A percentile compares a stretch with the other conserved stretches of the same genome.
These are phyloP conservation scores for Cairina moschata DNA, from an alignment of 2,113 vertebrate genomes.

Conservation along the genomic window DNA sequence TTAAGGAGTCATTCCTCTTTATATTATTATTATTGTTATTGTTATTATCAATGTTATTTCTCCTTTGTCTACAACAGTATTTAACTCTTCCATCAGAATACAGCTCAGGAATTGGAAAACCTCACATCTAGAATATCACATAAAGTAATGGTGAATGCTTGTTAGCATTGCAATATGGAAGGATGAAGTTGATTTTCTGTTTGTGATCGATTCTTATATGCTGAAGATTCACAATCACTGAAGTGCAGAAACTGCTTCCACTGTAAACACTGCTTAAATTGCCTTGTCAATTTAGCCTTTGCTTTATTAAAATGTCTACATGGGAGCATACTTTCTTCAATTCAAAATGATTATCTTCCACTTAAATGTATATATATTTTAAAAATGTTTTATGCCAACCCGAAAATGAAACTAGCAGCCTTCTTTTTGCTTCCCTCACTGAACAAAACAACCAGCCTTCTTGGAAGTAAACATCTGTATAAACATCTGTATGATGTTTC, in stretches of 20 bases:
- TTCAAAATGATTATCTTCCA: not conserved
- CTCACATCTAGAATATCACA: not conserved
- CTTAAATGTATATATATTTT: not conserved
- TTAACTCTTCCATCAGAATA: not conserved
- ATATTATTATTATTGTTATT: not conserved
- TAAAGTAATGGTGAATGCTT: not conserved
- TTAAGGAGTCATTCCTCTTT: not conserved
- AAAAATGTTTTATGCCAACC: not conserved
- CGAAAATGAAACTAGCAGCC: not conserved
- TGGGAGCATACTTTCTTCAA: not conserved
- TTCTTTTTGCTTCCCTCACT: not conserved
- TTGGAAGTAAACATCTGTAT: not conserved
- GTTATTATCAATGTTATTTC: too few relatives aligned
- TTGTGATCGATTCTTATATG: rapidly evolving
- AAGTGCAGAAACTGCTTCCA: not conserved
- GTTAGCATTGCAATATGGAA: not conserved
- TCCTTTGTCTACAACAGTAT: not conserved
- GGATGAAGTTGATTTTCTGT: not conserved
- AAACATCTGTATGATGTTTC: not conserved
- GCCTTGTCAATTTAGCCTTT: not conserved
- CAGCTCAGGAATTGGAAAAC: not conserved
- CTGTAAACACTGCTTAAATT: not conserved
- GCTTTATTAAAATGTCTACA: not conserved
- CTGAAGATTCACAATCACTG: not conserved
- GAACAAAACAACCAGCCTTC: not conserved